Base-by-base conservation (phyloP, 2,888 invertebrate species). In the Nesidiocoris tenuis region DNA sequence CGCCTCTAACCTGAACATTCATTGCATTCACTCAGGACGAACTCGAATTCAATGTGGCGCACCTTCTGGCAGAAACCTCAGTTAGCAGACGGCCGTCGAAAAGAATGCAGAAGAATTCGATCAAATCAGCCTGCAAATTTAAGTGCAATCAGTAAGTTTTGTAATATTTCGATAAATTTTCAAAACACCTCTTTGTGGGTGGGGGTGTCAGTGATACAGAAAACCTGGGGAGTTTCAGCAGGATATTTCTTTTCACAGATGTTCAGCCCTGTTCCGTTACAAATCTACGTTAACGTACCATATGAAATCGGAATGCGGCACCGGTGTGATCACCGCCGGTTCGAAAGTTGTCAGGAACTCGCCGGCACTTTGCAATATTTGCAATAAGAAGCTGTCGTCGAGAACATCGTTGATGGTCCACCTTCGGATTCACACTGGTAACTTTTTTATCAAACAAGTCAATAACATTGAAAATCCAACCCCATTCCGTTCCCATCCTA, bases 391-490 rank as follows among this genome's bases (percentile, higher is more conserved):
- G 61, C 64, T 79, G 24, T 78, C 76, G 39, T 77, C 77, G 5
- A 64, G 79, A 23, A 79, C 79, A 2, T 78, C 78, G 54, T 76
- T 79, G 16, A 79, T 79, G 79, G 79, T 79, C 56, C 79, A 79
- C 57, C 71, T 79, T 24, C 75, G 79, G 39, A 79, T 79, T 25
- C 79, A 79, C 57, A 79, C 77, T 17, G 79, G 79, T 22, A 76
- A 77, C n/a, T n/a, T n/a, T n/a, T n/a, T n/a, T n/a, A n/a, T n/a
- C n/a, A n/a, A n/a, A n/a, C n/a, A n/a, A n/a, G n/a, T n/a, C n/a
- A n/a, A n/a, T n/a, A n/a, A n/a, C n/a, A n/a, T n/a, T n/a, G n/a
- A n/a, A n/a, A n/a, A n/a, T n/a, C n/a, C n/a, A n/a, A n/a, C n/a
- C n/a, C n/a, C n/a, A n/a, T n/a, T n/a, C n/a, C n/a, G n/a, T n/a